A percentile compares a stretch with the other conserved stretches of the same genome.
Conservation (phyloP, 2,797 vertebrate genomes). For the Tympanoctomys barrerae region DNA sequence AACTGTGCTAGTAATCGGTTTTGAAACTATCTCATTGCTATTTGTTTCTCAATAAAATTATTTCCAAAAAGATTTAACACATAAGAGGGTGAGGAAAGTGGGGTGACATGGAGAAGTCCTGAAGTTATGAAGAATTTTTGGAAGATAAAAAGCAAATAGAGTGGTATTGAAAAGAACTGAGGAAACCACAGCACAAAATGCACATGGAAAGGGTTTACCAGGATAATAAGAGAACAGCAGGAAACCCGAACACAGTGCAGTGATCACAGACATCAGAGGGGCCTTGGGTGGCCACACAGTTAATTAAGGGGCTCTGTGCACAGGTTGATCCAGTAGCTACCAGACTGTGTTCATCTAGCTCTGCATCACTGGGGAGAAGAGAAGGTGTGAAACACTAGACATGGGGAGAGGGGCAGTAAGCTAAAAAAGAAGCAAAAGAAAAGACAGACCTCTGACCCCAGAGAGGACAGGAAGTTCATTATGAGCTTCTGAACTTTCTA, state of each 20-base stretch:
- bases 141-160: conserved; percentile 64
- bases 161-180: neutral
- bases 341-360: neutral
- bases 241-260: neutral
- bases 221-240: neutral
- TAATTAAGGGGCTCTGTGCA: neutral
- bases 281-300: neutral
- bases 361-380: neutral
- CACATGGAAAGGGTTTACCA: neutral
- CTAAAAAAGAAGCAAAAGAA: neutral
- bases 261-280: neutral
- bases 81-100: neutral
- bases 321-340: neutral
- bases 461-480: neutral
- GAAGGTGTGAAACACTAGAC: neutral
- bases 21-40: no score
- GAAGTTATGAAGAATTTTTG: conserved; percentile 25
- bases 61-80: neutral
- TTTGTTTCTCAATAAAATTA: no score
- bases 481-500: neutral
- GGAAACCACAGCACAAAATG: conserved; percentile 2
- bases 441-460: neutral
- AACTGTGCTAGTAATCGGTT: no score
- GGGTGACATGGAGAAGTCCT: neutral
- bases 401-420: neutral